These are phyloP conservation scores for Aplysina aerophoba DNA, from an alignment of 37 sponge, comb jelly and placozoan genomes.

Conservation along the genomic window DNA sequence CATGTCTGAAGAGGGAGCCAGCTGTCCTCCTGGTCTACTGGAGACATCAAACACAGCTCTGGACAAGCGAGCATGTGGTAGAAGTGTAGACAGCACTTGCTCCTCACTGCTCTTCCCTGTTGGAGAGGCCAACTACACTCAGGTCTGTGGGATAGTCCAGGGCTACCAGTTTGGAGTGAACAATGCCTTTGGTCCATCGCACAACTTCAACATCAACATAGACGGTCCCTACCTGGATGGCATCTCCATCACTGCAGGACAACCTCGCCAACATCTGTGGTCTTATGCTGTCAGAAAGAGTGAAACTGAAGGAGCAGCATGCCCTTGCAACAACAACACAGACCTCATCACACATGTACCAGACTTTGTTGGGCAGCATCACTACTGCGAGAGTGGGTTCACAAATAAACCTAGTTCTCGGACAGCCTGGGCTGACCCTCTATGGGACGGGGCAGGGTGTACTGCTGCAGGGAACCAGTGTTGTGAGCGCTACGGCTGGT, in stretches of 20 bases:
- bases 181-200: background rate
- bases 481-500: slow-evolving; percentile 33
- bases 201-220: background rate
- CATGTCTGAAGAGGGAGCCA: background rate
- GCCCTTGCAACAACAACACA: background rate
- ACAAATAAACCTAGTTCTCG: background rate
- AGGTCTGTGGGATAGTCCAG: background rate
- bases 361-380: slow-evolving; percentile 9
- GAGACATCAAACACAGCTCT: background rate
- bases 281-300: background rate
- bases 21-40: background rate
- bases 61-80: slow-evolving; percentile 8
- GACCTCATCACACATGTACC: background rate
- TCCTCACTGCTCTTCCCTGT: background rate
- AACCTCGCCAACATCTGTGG: slow-evolving; percentile 22
- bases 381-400: slow-evolving; percentile 10
- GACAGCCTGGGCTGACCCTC: slow-evolving; percentile 5
- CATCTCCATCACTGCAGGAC: slow-evolving; percentile 20
- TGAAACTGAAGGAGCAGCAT: background rate
- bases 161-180: background rate
- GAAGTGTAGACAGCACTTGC: background rate
- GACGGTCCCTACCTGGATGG: slow-evolving; percentile 6
- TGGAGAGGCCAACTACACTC: slow-evolving; percentile 12
- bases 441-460: slow-evolving; percentile 30
- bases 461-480: background rate